A percentile compares a stretch with the other conserved stretches of the same genome.
phyloP scores from a whole-genome alignment of 1,140 invertebrate genomes.

The Drosophila nigromelanica region DNA sequence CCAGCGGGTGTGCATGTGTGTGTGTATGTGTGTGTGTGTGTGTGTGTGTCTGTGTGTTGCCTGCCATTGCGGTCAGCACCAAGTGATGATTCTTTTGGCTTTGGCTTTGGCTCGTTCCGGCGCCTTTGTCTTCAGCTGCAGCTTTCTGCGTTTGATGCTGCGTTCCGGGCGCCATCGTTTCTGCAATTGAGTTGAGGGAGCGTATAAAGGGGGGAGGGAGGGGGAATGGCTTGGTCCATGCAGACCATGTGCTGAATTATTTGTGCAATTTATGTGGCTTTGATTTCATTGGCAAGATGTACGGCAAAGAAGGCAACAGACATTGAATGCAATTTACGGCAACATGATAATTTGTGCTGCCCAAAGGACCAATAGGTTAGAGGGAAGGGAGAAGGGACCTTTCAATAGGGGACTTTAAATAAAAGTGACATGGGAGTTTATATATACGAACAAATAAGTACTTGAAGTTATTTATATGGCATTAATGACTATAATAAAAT shows the following conservation, averaged over 20 bases:
- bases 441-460: no score
- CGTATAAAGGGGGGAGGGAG: not conserved
- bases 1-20: not conserved
- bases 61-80: slow-evolving; percentile 62
- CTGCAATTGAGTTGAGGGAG: slow-evolving; percentile 24
- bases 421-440: not conserved
- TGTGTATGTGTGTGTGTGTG: not conserved
- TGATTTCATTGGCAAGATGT: slow-evolving; percentile 74
- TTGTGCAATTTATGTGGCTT: slow-evolving; percentile 78
- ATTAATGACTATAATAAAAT: no score
- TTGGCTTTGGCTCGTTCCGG: slow-evolving; percentile 2
- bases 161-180: slow-evolving; percentile 27
- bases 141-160: slow-evolving; percentile 33
- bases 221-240: not conserved
- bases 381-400: no score
- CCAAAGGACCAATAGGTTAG: not conserved
- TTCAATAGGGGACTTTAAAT: no score
- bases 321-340: slow-evolving; percentile 64
- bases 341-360: slow-evolving; percentile 68
- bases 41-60: slow-evolving; percentile 7
- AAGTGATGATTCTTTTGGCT: slow-evolving; percentile 77
- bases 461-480: no score
- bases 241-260: slow-evolving; percentile 61
- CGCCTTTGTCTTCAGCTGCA: slow-evolving; percentile 50
- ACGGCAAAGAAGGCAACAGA: slow-evolving; percentile 19